Base-by-base conservation (phyloP, 2,888 invertebrate genomes). In the Platycnemis pennipes region DNA sequence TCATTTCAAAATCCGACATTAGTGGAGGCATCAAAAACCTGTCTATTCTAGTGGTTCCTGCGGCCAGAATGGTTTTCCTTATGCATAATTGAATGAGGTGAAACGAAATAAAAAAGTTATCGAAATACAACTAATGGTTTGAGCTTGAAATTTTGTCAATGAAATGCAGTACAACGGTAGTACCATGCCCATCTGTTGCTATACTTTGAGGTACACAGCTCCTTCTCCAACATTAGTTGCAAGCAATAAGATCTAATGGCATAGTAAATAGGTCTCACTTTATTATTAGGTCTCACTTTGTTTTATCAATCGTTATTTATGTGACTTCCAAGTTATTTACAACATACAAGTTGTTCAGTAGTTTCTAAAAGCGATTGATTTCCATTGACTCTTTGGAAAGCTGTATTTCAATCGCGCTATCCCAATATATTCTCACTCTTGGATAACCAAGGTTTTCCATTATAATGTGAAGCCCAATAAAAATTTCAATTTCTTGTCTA, bases 321-420 rank as follows among this genome's bases (percentile, higher is more conserved):
- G 22, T 56, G 19, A 56, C 56, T 56, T 56, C 5, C 46, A 94
- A 85, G 85, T 95, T 94, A 94, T 95, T 94, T 26, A 94, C 94
- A 31, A 95, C 87, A 94, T 95, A 94, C 22, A 95, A 56, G 69
- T 94, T 94, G n/a, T 69, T 94, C 44, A 95, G 88, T 53, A 95
- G 89, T 87, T 94, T 94, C 88, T 94, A 94, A 49, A 95, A 95
- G 88, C 95, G 31, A 46, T 95, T 94, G 31, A 94, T 88, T 63
- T 94, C n/a, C 94, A 95, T 95, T 44, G 86, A 86, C 31, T 95
- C 56, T 56, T 56, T 63, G 87, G 94, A 88, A 16, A 88, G 26
- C 31, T 26, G 44, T 26, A 95, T 91, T 1, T 87, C n/a, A 31
- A 94, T 44, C 1, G 77, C 46, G 3, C 53, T 94, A 49, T 94